Evolutionary conservation across 2,113 vertebrate species (phyloP).

Genomic region (Rhodinocichla rosea): DNA sequence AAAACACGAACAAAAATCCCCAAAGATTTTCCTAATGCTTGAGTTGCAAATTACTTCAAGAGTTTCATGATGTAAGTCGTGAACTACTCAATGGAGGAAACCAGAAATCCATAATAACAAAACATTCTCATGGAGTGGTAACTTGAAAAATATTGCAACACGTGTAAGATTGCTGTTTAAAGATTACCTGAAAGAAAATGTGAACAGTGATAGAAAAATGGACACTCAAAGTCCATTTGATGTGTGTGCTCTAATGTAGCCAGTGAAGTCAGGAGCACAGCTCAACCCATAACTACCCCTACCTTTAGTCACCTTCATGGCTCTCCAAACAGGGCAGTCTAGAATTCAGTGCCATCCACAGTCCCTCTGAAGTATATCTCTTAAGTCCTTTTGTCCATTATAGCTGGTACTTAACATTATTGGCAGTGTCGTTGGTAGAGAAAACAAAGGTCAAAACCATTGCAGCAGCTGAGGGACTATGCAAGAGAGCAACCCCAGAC

Average conservation of each 20-base stretch:
- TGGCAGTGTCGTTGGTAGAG: neutral
- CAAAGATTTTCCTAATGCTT: neutral
- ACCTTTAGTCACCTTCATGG: neutral
- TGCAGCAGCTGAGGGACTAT: neutral
- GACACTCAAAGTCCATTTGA: neutral
- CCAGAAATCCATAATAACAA: neutral
- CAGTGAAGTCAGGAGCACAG: neutral
- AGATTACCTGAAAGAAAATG: neutral
- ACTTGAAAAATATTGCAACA: neutral
- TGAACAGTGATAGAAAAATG: neutral
- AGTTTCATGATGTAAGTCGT: neutral
- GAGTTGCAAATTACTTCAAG: neutral
- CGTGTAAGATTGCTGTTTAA: neutral
- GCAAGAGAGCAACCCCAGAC: accelerated
- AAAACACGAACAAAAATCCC: accelerated
- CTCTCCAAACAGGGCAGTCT: neutral
- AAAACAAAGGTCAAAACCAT: neutral
- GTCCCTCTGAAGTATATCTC: neutral
- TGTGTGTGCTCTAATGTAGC: neutral
- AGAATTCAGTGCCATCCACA: neutral
- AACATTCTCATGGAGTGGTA: neutral
- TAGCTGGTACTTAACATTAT: neutral
- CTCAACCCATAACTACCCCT: neutral
- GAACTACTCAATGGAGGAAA: neutral
- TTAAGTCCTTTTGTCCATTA: neutral